These are phyloP conservation scores for Leucania comma DNA, from an alignment of 2,888 invertebrate genomes.

Conservation along the genomic window DNA sequence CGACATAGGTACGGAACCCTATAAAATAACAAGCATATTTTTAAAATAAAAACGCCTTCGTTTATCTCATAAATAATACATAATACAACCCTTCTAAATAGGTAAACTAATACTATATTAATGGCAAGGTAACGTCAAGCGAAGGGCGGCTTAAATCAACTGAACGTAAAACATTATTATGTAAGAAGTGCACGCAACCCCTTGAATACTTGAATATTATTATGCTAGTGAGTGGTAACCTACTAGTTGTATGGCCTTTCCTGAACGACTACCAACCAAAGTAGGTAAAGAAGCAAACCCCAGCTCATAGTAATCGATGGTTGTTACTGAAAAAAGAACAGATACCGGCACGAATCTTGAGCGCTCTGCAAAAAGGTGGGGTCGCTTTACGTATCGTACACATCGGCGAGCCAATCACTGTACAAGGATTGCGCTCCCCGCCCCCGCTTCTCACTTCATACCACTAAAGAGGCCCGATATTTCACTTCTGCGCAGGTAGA, in stretches of 20 bases:
- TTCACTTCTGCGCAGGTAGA: no score
- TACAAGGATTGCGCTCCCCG: no score
- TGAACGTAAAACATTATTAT: constrained; percentile 42
- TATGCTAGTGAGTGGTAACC: constrained; percentile 16
- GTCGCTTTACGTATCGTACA: no score
- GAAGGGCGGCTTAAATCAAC: constrained; percentile 48
- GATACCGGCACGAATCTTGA: no score
- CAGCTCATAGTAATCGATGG: no score
- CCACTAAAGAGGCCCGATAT: no score
- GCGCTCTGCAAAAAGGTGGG: no score
- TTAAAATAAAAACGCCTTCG: background rate
- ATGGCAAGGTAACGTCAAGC: constrained; percentile 37
- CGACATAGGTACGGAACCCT: no score
- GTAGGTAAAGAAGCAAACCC: no score
- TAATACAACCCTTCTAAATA: constrained; percentile 11
- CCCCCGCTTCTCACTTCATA: no score
- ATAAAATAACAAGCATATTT: background rate
- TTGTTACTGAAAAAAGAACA: no score
- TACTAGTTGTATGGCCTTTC: background rate
- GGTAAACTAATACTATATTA: constrained; percentile 53
- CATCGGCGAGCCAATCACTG: no score
- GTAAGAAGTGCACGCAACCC: constrained; percentile 57
- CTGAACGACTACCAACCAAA: background rate
- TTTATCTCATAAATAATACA: constrained; percentile 39
- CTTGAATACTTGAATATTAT: constrained; percentile 49